Percentiles rank a stretch among this genome's conserved stretches.
phyloP scores from a whole-genome alignment of 2,888 invertebrate genomes.

The Seladonia tumulorum region DNA sequence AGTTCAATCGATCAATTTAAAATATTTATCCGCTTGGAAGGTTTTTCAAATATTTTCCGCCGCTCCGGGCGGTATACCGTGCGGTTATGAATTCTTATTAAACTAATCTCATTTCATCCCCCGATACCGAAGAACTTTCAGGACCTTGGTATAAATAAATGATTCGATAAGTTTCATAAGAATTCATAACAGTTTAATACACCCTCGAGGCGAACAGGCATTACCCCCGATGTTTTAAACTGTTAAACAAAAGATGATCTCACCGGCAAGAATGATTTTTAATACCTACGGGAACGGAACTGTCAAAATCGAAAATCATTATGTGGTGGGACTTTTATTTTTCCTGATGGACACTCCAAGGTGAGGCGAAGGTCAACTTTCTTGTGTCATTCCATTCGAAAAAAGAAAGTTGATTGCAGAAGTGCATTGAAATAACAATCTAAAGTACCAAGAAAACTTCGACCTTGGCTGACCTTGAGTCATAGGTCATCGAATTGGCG shows the following conservation, averaged over 20 bases:
- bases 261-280: too few species aligned
- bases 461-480: too few species aligned
- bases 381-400: too few species aligned
- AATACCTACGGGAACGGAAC: too few species aligned
- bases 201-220: background rate
- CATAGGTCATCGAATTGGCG: too few species aligned
- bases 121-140: background rate
- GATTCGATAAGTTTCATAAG: background rate
- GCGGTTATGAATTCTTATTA: background rate
- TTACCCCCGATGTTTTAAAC: background rate
- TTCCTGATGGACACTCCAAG: too few species aligned
- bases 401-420: too few species aligned
- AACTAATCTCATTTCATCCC: background rate
- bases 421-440: too few species aligned
- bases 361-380: too few species aligned
- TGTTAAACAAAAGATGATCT: background rate
- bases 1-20: background rate
- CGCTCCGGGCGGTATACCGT: background rate
- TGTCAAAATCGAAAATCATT: too few species aligned
- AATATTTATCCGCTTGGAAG: background rate
- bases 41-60: background rate
- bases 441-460: too few species aligned
- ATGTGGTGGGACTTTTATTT: too few species aligned
- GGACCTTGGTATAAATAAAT: background rate
- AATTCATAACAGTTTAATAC: background rate